Evolutionary conservation across 2,888 invertebrate genomes (phyloP), one percentile per base, ranked within the genome.

Genomic region (Phengaris alcon): DNA sequence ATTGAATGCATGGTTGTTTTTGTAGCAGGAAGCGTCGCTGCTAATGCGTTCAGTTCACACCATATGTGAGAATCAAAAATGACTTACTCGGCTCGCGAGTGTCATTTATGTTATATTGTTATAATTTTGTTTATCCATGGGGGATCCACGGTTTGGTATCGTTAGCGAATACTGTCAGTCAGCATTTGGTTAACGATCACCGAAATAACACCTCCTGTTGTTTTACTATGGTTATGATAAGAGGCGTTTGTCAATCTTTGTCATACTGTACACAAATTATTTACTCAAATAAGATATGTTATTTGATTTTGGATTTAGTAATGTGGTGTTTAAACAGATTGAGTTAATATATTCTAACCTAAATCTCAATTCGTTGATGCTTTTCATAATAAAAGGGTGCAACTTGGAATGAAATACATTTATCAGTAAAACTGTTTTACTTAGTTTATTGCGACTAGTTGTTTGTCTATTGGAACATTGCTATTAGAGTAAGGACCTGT

Each of bases 41-140:
- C 86, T 88, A 89, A 89, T 88, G 87, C 84, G 85, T 80, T 80
- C 83, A 84, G 85, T 88, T 89, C 87, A 86, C 90, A 86, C 90
- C 90, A 90, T 90, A 82, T 89, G 90, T 81, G 84, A 80, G 86
- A 85, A 85, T 85, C 85, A 82, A 83, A 85, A 87, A 87, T 86
- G 86, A 87, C 85, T 83, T 82, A 81, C 80, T 84, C 79, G 75
- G 78, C 77, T 75, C 79, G 81, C 75, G 75, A 75, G 75, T 80
- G 82, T 86, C 84, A 85, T 86, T 84, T 83, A 75, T 82, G 78
- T 82, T 82, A 84, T 85, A 85, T 85, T 86, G 87, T 86, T 85
- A 86, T 88, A 88, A 88, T 89, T 88, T 85, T 86, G 88, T 88
- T 87, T 87, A 86, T 85, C 83, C 75, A 64, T 75, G 76, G 78